Base-by-base conservation (phyloP, 1,140 invertebrate species). In the Nylanderia fulva region DNA sequence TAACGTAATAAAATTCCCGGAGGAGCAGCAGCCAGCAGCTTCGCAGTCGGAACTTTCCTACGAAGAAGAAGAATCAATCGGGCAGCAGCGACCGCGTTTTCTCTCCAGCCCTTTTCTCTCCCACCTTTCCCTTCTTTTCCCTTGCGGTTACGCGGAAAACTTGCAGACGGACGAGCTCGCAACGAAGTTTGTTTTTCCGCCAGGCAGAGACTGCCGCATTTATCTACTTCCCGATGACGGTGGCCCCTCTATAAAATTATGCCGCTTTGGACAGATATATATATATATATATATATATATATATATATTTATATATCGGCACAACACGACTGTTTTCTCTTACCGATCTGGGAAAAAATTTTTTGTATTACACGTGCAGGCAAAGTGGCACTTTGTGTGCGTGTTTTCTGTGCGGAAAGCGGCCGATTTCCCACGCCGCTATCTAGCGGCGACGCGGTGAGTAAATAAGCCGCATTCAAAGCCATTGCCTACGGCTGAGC, bases 1-100 rank as follows among this genome's bases (percentile, higher is more conserved):
- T 42, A 42, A 48, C 82, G 86, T 79, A 85, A 85, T 88, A 88
- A 87, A 88, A 88, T 74, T 88, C 86, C 68, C 61, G 61, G 11
- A 60, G 86, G 82, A 87, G 39, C 11, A 76, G 74, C 66, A 87
- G 74, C 60, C 36, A 21, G 66, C 54, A 61, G 72, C 82, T 83
- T 87, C 36, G 56, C 68, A 85, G 86, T 39, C 48, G 60, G 68
- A 88, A 88, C 82, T 88, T 88, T 88, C 60, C 86, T 52, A 36
- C 39, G 63, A 71, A 72, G 54, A 75, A 84, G 68, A 64, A 77
- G 86, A 87, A 88, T 88, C 87, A 88, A 88, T 88, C 86, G 64
- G 58, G 86, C 54, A 80, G 79, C 74, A 56, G 61, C 80, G 74
- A 60, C 72, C 24, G 33, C 39, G 33, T 33, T 58, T 54, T 33